Percentiles rank a stretch among this genome's conserved stretches.
These are phyloP conservation scores for Okamejei kenojei DNA, from an alignment of 2,797 vertebrate genomes.

Conservation along the genomic window DNA sequence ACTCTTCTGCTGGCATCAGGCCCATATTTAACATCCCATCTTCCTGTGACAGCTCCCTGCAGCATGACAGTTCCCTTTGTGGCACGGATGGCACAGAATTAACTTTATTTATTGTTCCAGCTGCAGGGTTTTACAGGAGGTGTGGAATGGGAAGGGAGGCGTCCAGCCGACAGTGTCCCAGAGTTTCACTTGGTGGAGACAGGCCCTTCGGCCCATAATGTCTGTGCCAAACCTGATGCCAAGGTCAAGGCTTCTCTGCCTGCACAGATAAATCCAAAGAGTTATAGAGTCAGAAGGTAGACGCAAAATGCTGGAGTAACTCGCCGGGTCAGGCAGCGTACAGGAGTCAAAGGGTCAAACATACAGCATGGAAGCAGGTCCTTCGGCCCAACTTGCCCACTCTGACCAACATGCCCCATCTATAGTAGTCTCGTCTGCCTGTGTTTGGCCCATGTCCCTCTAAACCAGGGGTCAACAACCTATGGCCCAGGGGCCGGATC, in stretches of 20 bases:
- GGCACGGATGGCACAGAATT: too few species aligned
- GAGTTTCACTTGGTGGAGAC: background rate
- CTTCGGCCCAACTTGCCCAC: background rate
- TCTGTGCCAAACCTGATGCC: too few species aligned
- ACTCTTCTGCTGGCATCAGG: background rate
- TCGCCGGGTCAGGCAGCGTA: too few species aligned
- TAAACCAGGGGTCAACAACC: background rate
- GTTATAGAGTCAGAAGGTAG: too few species aligned
- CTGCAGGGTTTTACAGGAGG: background rate
- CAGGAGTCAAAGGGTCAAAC: background rate
- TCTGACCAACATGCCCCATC: too few species aligned
- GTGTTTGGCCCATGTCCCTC: background rate
- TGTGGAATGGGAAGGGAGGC: too few species aligned
- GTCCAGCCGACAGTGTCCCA: background rate
- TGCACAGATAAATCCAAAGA: too few species aligned
- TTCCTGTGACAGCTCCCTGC: background rate
- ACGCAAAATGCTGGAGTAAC: too few species aligned
- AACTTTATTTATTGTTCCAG: background rate
- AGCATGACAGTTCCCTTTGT: too few species aligned
- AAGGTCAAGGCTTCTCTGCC: too few species aligned
- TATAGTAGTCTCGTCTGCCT: background rate
- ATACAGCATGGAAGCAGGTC: background rate
- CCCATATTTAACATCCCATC: background rate
- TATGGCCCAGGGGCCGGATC: too few species aligned
- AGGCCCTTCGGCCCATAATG: background rate